Percentiles rank a stretch among this genome's conserved stretches.
Conservation (phyloP, 2,888 invertebrate genomes). For the Diplazon laetatorius region DNA sequence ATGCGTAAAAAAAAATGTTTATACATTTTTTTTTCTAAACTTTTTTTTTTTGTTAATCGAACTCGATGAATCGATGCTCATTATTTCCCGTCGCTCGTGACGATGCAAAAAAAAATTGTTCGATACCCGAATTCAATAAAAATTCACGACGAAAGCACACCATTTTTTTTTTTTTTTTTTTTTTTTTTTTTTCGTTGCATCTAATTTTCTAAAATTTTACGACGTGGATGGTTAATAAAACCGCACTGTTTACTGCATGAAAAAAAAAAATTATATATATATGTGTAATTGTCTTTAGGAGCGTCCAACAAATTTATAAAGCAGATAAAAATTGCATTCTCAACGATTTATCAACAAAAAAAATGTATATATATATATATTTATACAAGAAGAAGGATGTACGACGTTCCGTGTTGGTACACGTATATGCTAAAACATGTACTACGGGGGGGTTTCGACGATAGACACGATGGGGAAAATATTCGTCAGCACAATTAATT, state of each 20-base stretch:
- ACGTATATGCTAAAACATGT: constrained; percentile 10
- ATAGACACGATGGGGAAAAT: constrained; percentile 34
- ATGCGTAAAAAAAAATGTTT: constrained; percentile 60
- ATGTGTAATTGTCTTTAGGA: constrained; percentile 32
- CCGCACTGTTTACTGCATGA: constrained; percentile 54
- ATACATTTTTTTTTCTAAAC: too few species aligned
- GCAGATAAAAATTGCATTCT: constrained; percentile 54
- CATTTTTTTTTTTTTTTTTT: neutral
- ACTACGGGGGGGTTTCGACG: constrained; percentile 27
- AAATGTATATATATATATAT: too few species aligned
- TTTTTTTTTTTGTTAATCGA: too few species aligned
- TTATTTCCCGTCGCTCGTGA: constrained; percentile 40
- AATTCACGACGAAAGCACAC: constrained; percentile 19
- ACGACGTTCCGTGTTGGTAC: too few species aligned
- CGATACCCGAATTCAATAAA: constrained; percentile 10
- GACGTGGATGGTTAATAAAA: too few species aligned
- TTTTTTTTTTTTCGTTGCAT: too few species aligned
- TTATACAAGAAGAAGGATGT: too few species aligned
- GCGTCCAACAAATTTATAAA: constrained; percentile 44
- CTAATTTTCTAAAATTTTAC: too few species aligned
- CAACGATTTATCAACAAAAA: too few species aligned
- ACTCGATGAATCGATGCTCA: constrained; percentile 70
- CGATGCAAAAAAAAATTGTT: constrained; percentile 7
- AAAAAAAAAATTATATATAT: too few species aligned
- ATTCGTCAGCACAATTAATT: too few species aligned